Base-by-base conservation (phyloP, 2,797 vertebrate species). In the Chelon labrosus region DNA sequence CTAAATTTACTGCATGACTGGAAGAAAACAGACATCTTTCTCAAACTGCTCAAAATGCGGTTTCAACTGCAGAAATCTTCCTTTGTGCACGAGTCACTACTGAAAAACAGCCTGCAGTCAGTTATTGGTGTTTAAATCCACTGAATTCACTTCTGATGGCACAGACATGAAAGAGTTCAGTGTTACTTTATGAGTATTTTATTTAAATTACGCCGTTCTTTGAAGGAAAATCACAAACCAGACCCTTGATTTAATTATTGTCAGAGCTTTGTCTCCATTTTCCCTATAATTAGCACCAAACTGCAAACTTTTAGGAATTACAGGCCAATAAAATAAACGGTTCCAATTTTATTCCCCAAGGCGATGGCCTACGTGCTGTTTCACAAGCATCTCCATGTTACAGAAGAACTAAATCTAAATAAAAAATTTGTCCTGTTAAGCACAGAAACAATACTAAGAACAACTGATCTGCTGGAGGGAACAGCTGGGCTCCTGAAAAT, bases 1-100 rank as follows among this genome's bases (percentile, higher is more conserved):
- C 60, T 53, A 14, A 31, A 35, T 52, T 65, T 47, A 66, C 12
- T 50, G 39, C 25, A 31, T 50, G 20, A 56, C 22, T 35, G 13
- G 12, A 44, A 38, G 66, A 64, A 46, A 39, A 55, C 16, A 19
- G 7, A 5, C 39, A 41, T 42, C 31, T 31, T 31, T 31, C 7
- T 31, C 31, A 20, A 61, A 42, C 46, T 51, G 37, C 19, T 27
- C 8, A 41, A 17, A 13, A 4, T 11, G 44, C 5, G 25, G 66
- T 16, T 53, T 11, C 14, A 62, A 44, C 19, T 51, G 25, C 25
- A 42, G 39, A 67, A 77, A 50, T 70, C 38, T 10, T 16, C 20
- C 20, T 17, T 22, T 19, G 31, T 20, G 14, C 27, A 20, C 17
- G 10, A 0, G 14, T 62, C 9, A 65, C 6, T 27, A 38, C 20